Evolutionary conservation across 1,140 invertebrate genomes (phyloP), one percentile per base, ranked within the genome.

Genomic region (Batillaria attramentaria): DNA sequence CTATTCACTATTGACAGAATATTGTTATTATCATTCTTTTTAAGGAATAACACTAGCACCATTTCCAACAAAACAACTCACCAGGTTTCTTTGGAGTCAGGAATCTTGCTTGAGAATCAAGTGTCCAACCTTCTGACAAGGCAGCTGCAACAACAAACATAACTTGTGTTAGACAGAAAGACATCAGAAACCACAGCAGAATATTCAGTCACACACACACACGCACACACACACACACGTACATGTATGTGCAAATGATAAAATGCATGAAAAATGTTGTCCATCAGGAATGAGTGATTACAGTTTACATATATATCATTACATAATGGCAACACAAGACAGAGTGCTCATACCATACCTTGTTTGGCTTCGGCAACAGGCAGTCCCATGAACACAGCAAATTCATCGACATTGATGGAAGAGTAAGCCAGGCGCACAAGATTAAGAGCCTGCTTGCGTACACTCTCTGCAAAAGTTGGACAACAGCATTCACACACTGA

Each of bases 371-470:
- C 93, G 57, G 95, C 94, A 33, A 91, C 85, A 72, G 93, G 91
- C 54, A 95, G 87, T 1, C 95, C 95, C 37, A 95, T 93, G 93
- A 96, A 94, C 62, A 92, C 6, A 42, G 94, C 92, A 43, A 96
- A 92, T 39, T 95, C 94, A 35, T 94, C 93, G 33, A 95, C 87
- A 79, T 93, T 93, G 79, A 97, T 94, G 0, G 95, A 96, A 13
- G 95, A 96, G 86, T 97, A 97, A 3, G 96, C 96, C 79, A 94
- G 93, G 1, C 94, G 93, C 79, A 97, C 94, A 72, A 97, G 91
- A 76, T 93, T 92, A 62, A 96, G 92, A 8, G 94, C 94, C 88
- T 95, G 91, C 88, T 94, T 93, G 79, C 94, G 92, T n/a, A 95
- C 93, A 84, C 93, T 93, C 84, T 95, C 95, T 96, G 90, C 46